Percentiles rank a stretch among this genome's conserved stretches.
Evolutionary conservation across 1,140 invertebrate genomes (phyloP).

Genomic region (Patella vulgata): DNA sequence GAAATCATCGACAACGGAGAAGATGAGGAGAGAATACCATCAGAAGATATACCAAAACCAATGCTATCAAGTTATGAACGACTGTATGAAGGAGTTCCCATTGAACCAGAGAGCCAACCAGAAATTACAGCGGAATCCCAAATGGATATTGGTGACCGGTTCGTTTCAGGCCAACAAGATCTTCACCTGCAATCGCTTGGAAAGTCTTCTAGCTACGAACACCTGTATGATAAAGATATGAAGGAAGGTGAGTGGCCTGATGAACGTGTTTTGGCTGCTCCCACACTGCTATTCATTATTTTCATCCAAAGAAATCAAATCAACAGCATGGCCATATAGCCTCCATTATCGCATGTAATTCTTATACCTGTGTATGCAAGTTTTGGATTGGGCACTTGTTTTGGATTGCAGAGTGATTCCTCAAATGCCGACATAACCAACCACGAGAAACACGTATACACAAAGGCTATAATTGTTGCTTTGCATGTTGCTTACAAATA

Average conservation of each 20-base stretch:
- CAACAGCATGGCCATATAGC: neutral
- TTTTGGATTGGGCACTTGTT: neutral
- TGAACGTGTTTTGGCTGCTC: neutral
- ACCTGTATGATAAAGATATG: slow-evolving; percentile 41
- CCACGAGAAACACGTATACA: too few species aligned
- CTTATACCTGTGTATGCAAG: neutral
- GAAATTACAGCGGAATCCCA: slow-evolving; percentile 39
- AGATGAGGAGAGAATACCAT: slow-evolving; percentile 8
- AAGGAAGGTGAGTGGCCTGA: slow-evolving; percentile 25
- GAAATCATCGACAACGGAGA: neutral
- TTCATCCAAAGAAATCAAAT: too few species aligned
- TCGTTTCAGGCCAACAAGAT: slow-evolving; percentile 52
- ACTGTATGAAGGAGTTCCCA: slow-evolving; percentile 47
- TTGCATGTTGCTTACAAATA: too few species aligned
- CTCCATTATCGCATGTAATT: neutral
- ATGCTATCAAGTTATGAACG: slow-evolving; percentile 52
- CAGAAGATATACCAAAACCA: slow-evolving; percentile 19
- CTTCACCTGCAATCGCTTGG: slow-evolving; percentile 35
- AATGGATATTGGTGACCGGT: slow-evolving; percentile 52
- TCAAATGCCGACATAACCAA: too few species aligned
- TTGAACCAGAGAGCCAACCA: slow-evolving; percentile 43
- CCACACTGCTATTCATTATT: too few species aligned
- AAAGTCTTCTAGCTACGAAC: slow-evolving; percentile 51
- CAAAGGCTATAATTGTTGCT: too few species aligned
- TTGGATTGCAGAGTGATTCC: too few species aligned